phyloP scores from a whole-genome alignment of 2,888 invertebrate genomes.

The Disparrhopalites patrizii region DNA sequence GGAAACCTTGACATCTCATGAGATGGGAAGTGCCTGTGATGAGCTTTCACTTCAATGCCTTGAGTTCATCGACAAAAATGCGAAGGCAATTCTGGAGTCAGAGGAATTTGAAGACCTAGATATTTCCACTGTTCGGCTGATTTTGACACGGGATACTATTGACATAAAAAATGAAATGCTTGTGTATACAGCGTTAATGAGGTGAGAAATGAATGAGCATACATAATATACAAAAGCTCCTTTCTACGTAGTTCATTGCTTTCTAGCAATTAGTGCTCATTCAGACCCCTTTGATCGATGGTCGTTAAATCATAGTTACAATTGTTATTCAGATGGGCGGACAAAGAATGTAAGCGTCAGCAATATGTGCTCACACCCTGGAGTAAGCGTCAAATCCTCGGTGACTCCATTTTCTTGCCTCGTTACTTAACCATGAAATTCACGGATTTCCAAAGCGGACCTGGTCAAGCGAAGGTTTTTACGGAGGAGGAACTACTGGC shows the following conservation, averaged over 20 bases:
- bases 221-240: not conserved
- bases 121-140: conserved; percentile 61
- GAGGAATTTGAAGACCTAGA: conserved; percentile 62
- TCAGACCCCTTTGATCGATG: no score
- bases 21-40: conserved; percentile 57
- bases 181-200: conserved; percentile 38
- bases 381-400: conserved; percentile 57
- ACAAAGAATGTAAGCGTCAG: conserved; percentile 58
- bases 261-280: no score
- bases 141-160: conserved; percentile 66
- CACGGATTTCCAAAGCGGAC: conserved; percentile 26
- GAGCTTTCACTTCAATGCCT: conserved; percentile 66
- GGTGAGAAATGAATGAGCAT: conserved; percentile 23
- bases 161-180: conserved; percentile 60
- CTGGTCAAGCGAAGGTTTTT: conserved; percentile 36
- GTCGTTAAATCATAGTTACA: not conserved
- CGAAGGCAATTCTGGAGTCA: conserved; percentile 57
- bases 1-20: no score
- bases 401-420: conserved; percentile 60
- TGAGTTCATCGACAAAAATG: conserved; percentile 60
- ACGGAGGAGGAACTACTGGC: conserved; percentile 7
- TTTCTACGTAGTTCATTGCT: no score
- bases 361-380: conserved; percentile 56
- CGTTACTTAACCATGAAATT: conserved; percentile 62
- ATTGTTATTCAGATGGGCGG: conserved; percentile 54